Evolutionary conservation across 2,113 vertebrate genomes (phyloP).

Genomic region (Tylochromis polylepis): DNA sequence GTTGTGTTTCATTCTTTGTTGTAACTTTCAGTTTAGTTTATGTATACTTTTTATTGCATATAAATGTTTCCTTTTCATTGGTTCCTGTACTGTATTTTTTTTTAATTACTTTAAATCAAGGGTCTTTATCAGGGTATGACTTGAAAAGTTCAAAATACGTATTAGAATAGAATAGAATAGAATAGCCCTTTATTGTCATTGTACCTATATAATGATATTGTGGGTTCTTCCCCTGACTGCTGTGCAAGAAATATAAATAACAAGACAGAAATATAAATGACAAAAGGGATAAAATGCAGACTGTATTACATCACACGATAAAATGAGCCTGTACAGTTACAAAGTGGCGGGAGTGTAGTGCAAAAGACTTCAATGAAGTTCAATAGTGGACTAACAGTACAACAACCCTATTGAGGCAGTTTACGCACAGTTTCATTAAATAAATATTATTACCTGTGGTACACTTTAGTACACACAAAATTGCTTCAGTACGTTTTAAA

Average conservation of each 20-base stretch:
- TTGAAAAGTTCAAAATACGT: not conserved
- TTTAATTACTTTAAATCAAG: not conserved
- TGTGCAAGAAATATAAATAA: not conserved
- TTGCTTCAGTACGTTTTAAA: not conserved
- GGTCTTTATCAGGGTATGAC: not conserved
- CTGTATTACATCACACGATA: not conserved
- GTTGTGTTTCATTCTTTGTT: not conserved
- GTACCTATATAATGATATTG: not conserved
- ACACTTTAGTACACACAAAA: not conserved
- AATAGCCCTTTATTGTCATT: not conserved
- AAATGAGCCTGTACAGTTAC: not conserved
- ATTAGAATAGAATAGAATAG: not conserved
- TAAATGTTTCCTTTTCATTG: not conserved
- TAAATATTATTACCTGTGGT: not conserved
- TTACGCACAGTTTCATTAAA: not conserved
- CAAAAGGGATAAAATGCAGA: not conserved
- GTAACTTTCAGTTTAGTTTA: not conserved
- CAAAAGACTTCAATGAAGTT: not conserved
- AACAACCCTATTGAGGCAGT: not conserved
- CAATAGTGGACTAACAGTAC: not conserved
- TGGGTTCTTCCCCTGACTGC: not conserved
- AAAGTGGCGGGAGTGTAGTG: not conserved
- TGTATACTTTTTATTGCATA: not conserved
- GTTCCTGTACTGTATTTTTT: not conserved
- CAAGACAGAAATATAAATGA: not conserved